These are phyloP conservation scores for Odontophorus gujanensis DNA, from an alignment of 2,113 vertebrate species.

Conservation along the genomic window DNA sequence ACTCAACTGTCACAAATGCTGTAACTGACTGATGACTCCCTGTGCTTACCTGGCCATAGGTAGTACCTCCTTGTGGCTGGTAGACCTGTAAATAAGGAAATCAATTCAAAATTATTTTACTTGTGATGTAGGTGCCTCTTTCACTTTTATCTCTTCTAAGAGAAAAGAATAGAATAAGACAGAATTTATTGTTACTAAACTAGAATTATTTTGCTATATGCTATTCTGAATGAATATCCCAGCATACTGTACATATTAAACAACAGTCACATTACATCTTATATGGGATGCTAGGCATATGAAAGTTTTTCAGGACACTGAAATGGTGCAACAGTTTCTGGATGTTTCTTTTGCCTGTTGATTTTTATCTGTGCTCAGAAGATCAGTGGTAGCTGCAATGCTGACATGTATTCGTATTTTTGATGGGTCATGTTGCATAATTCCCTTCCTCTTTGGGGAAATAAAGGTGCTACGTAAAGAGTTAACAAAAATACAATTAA, in stretches of 20 bases:
- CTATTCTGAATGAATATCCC: background rate
- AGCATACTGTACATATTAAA: background rate
- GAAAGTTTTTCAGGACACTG: background rate
- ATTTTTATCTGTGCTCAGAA: background rate
- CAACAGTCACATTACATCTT: accelerated
- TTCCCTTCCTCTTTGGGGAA: background rate
- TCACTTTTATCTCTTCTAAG: background rate
- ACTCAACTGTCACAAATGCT: background rate
- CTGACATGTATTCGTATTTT: background rate
- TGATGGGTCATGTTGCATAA: background rate
- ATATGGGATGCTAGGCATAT: background rate
- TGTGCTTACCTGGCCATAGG: background rate
- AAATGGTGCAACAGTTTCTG: background rate
- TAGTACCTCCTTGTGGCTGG: background rate
- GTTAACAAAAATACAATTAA: background rate
- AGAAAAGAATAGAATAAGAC: background rate
- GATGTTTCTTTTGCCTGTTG: background rate
- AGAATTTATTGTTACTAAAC: background rate
- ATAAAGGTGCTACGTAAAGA: background rate
- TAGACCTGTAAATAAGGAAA: background rate
- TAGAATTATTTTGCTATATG: background rate
- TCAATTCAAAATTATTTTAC: background rate
- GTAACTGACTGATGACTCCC: background rate
- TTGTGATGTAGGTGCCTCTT: background rate
- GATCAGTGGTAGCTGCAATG: background rate